Evolutionary conservation across 2,888 invertebrate species (phyloP).

Genomic region (Tridacna crocea): DNA sequence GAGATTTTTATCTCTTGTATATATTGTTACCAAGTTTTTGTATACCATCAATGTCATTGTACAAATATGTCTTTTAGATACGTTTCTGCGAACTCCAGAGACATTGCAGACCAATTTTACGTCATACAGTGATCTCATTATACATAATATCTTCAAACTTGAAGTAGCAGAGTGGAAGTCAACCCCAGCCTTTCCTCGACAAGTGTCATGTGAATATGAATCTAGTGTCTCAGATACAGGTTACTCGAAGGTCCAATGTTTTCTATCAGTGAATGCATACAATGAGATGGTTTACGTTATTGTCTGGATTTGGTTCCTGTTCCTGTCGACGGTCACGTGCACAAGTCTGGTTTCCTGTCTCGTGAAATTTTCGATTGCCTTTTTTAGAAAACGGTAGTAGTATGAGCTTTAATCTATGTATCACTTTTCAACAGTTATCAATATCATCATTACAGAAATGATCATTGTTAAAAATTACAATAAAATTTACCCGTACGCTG

Average conservation of each 20-base stretch:
- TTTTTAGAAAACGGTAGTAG: constrained; percentile 11
- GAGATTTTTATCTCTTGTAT: constrained; percentile 11
- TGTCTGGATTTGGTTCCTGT: constrained; percentile 22
- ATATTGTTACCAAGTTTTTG: constrained; percentile 11
- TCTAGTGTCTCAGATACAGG: background rate
- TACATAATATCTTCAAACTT: background rate
- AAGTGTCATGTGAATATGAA: constrained; percentile 8
- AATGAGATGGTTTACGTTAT: constrained; percentile 3
- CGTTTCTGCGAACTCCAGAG: background rate
- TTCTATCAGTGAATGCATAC: constrained; percentile 4
- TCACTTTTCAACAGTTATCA: too few species aligned
- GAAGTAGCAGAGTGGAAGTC: background rate
- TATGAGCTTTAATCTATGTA: background rate
- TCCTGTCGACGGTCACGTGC: constrained; percentile 22
- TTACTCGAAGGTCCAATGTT: background rate
- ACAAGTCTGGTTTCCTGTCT: constrained; percentile 23
- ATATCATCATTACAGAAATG: too few species aligned
- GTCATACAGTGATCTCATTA: constrained; percentile 13
- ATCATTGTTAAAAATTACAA: too few species aligned
- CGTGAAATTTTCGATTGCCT: constrained; percentile 12
- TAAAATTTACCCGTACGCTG: too few species aligned
- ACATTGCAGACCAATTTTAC: background rate
- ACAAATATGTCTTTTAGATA: constrained; percentile 10
- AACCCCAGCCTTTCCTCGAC: background rate
- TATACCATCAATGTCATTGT: constrained; percentile 12